A percentile compares a stretch with the other conserved stretches of the same genome.
Conservation (phyloP, 2,888 invertebrate species). For the Xylophagus ater region DNA sequence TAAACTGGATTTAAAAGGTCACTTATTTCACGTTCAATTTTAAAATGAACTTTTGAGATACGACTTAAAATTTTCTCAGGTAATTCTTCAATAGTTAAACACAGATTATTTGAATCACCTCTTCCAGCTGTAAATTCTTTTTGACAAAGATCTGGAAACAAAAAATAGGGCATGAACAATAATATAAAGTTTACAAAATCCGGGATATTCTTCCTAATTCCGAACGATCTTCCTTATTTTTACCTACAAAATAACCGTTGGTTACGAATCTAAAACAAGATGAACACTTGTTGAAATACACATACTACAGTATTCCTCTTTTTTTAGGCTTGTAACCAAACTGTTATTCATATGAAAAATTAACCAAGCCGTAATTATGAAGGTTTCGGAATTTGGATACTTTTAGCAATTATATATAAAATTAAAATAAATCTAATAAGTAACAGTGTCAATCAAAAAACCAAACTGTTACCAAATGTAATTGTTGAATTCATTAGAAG, state of each 20-base stretch:
- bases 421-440: too few relatives aligned
- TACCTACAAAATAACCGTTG: too few relatives aligned
- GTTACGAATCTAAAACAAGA: not conserved
- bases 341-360: too few relatives aligned
- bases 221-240: too few relatives aligned
- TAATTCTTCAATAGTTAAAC: conserved; percentile 31
- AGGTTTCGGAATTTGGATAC: too few relatives aligned
- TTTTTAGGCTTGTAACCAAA: too few relatives aligned
- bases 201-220: too few relatives aligned
- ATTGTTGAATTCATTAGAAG: conserved; percentile 29
- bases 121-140: conserved; percentile 41
- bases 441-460: not conserved
- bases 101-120: conserved; percentile 36
- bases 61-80: conserved; percentile 32
- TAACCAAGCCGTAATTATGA: too few relatives aligned
- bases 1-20: conserved; percentile 36
- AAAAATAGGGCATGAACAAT: conserved; percentile 9
- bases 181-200: too few relatives aligned
- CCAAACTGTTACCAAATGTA: conserved; percentile 28
- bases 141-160: conserved; percentile 36
- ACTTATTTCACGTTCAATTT: conserved; percentile 35
- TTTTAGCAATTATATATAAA: too few relatives aligned
- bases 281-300: not conserved
- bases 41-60: conserved; percentile 45
- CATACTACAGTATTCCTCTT: too few relatives aligned